Conservation (phyloP, 2,888 invertebrate species). For the Dryadula phaetusa region DNA sequence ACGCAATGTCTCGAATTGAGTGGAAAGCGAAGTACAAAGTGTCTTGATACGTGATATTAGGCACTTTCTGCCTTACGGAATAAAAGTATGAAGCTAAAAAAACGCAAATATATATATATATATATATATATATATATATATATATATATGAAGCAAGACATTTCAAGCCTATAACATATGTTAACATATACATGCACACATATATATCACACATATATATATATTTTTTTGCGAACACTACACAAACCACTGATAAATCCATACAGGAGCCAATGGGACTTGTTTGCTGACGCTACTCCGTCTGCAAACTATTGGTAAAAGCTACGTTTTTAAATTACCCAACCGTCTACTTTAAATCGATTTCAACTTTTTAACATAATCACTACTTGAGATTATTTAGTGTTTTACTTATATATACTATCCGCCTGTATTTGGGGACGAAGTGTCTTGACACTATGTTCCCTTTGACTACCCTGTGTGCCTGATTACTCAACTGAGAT, state of each 20-base stretch:
- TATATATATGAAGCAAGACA: not conserved
- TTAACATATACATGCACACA: not conserved
- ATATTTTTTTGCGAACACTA: constrained; percentile 42
- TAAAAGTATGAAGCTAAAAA: too few species aligned
- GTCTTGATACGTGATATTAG: too few species aligned
- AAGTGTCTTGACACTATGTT: not conserved
- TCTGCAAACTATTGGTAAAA: constrained; percentile 60
- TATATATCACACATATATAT: not conserved
- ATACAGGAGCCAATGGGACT: constrained; percentile 74
- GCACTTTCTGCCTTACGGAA: too few species aligned
- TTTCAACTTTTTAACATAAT: constrained; percentile 39
- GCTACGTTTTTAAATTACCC: constrained; percentile 68
- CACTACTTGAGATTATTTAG: constrained; percentile 9
- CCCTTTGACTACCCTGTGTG: not conserved
- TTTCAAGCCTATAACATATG: too few species aligned
- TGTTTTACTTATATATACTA: not conserved
- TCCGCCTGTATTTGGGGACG: not conserved
- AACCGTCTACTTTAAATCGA: constrained; percentile 48
- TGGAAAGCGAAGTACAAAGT: too few species aligned
- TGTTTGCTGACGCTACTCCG: constrained; percentile 74
- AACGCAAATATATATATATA: too few species aligned
- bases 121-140: too few species aligned
- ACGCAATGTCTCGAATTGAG: too few species aligned
- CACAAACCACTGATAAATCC: constrained; percentile 72
- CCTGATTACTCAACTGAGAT: not conserved